Base-by-base conservation (phyloP, 2,113 vertebrate genomes). In the Pluvialis apricaria region DNA sequence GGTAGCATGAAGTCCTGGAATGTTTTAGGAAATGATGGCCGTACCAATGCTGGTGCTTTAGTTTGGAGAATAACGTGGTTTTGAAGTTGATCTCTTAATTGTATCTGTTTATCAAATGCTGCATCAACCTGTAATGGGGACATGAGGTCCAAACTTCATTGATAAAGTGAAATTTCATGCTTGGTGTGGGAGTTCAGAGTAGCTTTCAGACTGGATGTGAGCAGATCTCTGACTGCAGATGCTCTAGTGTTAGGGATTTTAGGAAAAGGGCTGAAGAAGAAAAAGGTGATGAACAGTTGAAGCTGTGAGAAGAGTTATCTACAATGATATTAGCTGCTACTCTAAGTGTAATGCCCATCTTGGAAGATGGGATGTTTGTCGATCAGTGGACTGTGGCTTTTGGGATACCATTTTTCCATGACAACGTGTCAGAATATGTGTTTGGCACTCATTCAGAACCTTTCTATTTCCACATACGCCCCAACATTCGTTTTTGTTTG, bases 41-140 rank as follows among this genome's bases (percentile, higher is more conserved):
- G 7, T 32, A 1, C 7, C 1, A 1, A 19, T 70, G 44, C 29
- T 70, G 18, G 60, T 40, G 28, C 3, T 62, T 15, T 15, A 7
- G 15, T 60, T 10, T 51, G 52, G n/a, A 62, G 38, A 38, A 40
- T 62, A 32, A 38, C 3, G 28, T 29, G 15, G 20, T 2, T 73
- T 86, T 70, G 40, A 51, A 65, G 28, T 22, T 54, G 4, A 28
- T 40, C 8, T 38, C 18, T 84, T 77, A 64, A 54, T 52, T 62
- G 17, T 24, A 24, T 44, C 18, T 45, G 19, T 60, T 79, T 34
- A 66, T 86, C 38, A 45, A 36, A 26, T 49, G 49, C n/a, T 73
- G 8, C 34, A 29, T 58, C 1, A 6, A 51, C 11, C 14, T 52
- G 0, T 16, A 8, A 17, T 26, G 69, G 16, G 51, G 36, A 42